Base-by-base conservation (phyloP, 2,797 vertebrate genomes). In the Lerista edwardsae region DNA sequence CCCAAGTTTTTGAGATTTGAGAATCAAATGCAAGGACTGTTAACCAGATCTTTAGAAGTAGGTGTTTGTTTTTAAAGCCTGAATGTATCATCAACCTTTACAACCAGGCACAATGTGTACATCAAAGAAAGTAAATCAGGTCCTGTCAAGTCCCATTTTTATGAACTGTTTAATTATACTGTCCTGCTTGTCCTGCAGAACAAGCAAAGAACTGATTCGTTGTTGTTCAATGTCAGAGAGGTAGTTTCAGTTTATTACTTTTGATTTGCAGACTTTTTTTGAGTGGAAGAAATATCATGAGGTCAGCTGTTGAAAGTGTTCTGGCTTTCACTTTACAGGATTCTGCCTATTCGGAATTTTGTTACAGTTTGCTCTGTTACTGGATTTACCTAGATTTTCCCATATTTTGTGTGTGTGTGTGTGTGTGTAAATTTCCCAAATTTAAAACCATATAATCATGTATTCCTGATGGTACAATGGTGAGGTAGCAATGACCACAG, bases 151-250 rank as follows among this genome's bases (percentile, higher is more conserved):
- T 51, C 76, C n/a, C 80, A 41, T 2, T 84, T 81, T 90, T 87
- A 76, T 87, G 71, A 51, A 89, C 90, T 91, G 69, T 73, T 84
- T 85, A 79, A 90, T 92, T 91, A 84, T 81, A 90, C 25, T 9
- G 67, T 55, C 55, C 69, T 79, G 6, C 87, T 51, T 75, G 51
- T 65, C 68, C 2, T 41, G 19, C 75, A 75, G 88, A 93, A 90
- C 83, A 86, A 78, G 39, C 8, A 23, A n/a, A 0, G 0, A 25
- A n/a, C 61, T 57, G n/a, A 86, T 6, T 84, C 19, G 67, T 84
- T 93, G 59, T 78, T 85, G 47, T 44, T 90, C 72, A 86, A 1
- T 77, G 82, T 11, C 62, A 81, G 47, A 64, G 7, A 1, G 67
- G 77, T 64, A 3, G 1, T 90, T 90, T 75, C n/a, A 19, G 55